Conservation (phyloP, 2,888 invertebrate species). For the Drosophila melanocephala region DNA sequence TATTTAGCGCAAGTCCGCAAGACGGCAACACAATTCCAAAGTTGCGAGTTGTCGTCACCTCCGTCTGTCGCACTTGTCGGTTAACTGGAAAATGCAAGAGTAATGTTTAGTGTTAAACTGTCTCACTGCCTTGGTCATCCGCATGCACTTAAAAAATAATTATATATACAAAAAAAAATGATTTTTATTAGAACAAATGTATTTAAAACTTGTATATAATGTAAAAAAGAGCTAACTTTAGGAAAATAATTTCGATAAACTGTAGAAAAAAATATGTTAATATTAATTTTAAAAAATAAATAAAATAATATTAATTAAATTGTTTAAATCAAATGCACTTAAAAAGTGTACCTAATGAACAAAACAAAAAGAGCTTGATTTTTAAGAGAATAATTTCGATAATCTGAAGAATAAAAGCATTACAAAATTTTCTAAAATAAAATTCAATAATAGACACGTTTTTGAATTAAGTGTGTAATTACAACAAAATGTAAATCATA, state of each 20-base stretch:
- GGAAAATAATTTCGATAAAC: background rate
- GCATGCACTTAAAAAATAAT: conserved; percentile 3
- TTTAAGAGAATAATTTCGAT: background rate
- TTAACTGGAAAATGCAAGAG: conserved; percentile 60
- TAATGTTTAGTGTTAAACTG: conserved; percentile 53
- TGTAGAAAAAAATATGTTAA: background rate
- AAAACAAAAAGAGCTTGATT: fast-evolving
- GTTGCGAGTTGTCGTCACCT: conserved; percentile 22
- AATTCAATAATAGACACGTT: background rate
- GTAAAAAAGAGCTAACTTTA: fast-evolving
- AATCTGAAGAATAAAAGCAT: background rate
- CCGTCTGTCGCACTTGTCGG: conserved; percentile 45
- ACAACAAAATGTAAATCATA: background rate
- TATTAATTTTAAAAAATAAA: no score
- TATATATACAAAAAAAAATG: background rate
- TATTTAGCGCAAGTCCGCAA: conserved; percentile 53
- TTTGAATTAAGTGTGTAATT: background rate
- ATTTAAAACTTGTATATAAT: background rate
- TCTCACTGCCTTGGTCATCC: conserved; percentile 8
- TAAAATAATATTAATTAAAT: no score
- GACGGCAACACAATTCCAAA: conserved; percentile 10
- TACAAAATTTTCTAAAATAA: background rate
- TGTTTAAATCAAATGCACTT: background rate
- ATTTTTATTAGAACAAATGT: background rate
- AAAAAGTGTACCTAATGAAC: background rate